Percentiles rank a stretch among this genome's conserved stretches.
Evolutionary conservation across 2,888 invertebrate species (phyloP).

Genomic region (Pomacea canaliculata): DNA sequence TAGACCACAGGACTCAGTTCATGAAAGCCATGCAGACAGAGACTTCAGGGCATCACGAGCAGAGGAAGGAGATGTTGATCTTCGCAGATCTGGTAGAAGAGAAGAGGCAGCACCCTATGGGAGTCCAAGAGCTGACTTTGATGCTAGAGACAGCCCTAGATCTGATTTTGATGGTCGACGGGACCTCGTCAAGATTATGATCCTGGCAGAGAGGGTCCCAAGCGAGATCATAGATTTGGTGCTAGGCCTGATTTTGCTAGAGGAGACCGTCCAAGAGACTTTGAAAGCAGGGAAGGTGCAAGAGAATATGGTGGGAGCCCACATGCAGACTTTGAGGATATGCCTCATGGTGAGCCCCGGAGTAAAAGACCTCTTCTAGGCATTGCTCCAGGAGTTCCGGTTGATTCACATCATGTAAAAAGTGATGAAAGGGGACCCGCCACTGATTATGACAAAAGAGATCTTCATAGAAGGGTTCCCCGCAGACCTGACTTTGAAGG

Average conservation of each 20-base stretch:
- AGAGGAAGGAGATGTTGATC: constrained; percentile 27
- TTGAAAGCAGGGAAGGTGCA: constrained; percentile 9
- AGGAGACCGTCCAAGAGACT: constrained; percentile 10
- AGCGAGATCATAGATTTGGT: constrained; percentile 17
- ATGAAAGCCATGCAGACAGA: constrained; percentile 10
- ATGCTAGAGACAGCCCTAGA: constrained; percentile 1
- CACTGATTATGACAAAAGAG: constrained; percentile 31
- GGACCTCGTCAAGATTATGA: constrained; percentile 28
- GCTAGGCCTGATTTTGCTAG: constrained; percentile 13
- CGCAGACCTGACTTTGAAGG: neutral
- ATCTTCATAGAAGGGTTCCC: constrained; percentile 13
- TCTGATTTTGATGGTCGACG: constrained; percentile 14
- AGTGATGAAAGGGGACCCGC: constrained; percentile 20
- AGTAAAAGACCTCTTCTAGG: constrained; percentile 8
- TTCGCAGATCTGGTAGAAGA: constrained; percentile 11
- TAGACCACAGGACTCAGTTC: constrained; percentile 1
- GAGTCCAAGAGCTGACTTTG: constrained; percentile 21
- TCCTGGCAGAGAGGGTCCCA: constrained; percentile 12
- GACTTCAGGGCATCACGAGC: constrained; percentile 25
- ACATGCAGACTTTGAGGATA: constrained; percentile 4
- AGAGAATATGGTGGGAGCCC: neutral
- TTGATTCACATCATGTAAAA: constrained; percentile 3
- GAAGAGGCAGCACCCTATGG: neutral
- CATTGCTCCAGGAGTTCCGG: constrained; percentile 15
- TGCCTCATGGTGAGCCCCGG: neutral